Evolutionary conservation across 2,797 vertebrate genomes (phyloP).

Genomic region (Spea hammondii): DNA sequence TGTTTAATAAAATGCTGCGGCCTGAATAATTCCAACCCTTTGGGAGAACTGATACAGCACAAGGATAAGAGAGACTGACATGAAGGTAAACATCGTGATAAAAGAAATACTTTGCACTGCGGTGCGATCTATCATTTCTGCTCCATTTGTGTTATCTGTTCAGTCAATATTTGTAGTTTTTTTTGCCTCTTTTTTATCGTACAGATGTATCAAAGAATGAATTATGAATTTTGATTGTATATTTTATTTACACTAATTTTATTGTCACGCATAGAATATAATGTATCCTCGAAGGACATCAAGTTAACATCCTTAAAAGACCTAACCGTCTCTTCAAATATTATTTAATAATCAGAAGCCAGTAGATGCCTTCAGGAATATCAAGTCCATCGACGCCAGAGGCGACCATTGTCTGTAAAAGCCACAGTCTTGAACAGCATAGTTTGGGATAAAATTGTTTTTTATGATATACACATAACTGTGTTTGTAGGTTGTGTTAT

Average conservation of each 20-base stretch:
- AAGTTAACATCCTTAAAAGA: neutral
- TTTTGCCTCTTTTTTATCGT: conserved; percentile 1
- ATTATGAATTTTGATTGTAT: neutral
- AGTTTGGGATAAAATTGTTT: too few relatives aligned
- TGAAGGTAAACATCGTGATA: conserved; percentile 16
- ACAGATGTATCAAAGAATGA: conserved; percentile 1
- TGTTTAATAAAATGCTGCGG: too few relatives aligned
- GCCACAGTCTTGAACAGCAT: too few relatives aligned
- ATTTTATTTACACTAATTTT: neutral
- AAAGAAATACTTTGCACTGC: neutral
- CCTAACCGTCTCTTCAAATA: neutral
- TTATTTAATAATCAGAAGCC: neutral
- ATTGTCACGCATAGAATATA: neutral
- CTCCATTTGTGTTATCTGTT: conserved; percentile 7
- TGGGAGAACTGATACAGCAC: conserved; percentile 7
- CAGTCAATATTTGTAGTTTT: conserved; percentile 16
- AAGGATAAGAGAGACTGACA: neutral
- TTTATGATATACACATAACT: too few relatives aligned
- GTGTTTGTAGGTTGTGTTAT: too few relatives aligned
- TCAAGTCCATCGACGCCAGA: too few relatives aligned
- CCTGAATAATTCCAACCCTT: too few relatives aligned
- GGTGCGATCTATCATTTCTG: neutral
- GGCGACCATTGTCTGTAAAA: too few relatives aligned
- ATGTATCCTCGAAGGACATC: neutral
- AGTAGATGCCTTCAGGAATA: too few relatives aligned